Conservation (phyloP, 1,140 invertebrate genomes). For the Sogatella furcifera region DNA sequence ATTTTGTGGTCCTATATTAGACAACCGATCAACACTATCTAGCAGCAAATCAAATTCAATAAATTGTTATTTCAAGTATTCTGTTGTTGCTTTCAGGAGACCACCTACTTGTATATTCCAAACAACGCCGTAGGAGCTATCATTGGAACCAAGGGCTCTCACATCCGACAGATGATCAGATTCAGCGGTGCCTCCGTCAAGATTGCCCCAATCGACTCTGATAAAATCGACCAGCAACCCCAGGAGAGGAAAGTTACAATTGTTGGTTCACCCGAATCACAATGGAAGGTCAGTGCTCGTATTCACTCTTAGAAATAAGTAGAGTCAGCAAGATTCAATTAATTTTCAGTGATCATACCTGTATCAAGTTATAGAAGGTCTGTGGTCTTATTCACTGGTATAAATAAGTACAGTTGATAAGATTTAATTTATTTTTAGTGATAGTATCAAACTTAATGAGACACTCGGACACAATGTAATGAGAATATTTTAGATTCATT, state of each 20-base stretch:
- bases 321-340: too few relatives aligned
- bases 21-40: too few relatives aligned
- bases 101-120: slow-evolving; percentile 89
- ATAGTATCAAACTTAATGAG: too few relatives aligned
- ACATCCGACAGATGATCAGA: slow-evolving; percentile 94
- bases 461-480: too few relatives aligned
- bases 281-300: slow-evolving; percentile 86
- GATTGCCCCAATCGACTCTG: slow-evolving; percentile 76
- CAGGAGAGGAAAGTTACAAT: slow-evolving; percentile 91
- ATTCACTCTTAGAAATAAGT: too few relatives aligned
- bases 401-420: too few relatives aligned
- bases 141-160: slow-evolving; percentile 91
- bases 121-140: slow-evolving; percentile 95
- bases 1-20: too few relatives aligned
- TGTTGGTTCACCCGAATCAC: slow-evolving; percentile 84
- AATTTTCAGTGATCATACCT: too few relatives aligned
- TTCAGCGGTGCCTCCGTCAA: slow-evolving; percentile 92
- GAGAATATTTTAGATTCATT: too few relatives aligned
- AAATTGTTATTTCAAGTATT: not conserved
- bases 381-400: too few relatives aligned
- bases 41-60: not conserved
- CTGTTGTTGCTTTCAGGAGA: slow-evolving; percentile 49
- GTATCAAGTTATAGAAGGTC: too few relatives aligned
- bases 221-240: slow-evolving; percentile 51
- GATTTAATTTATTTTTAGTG: too few relatives aligned